Evolutionary conservation across 2,797 vertebrate species (phyloP).

Genomic region (Acanthopagrus latus): DNA sequence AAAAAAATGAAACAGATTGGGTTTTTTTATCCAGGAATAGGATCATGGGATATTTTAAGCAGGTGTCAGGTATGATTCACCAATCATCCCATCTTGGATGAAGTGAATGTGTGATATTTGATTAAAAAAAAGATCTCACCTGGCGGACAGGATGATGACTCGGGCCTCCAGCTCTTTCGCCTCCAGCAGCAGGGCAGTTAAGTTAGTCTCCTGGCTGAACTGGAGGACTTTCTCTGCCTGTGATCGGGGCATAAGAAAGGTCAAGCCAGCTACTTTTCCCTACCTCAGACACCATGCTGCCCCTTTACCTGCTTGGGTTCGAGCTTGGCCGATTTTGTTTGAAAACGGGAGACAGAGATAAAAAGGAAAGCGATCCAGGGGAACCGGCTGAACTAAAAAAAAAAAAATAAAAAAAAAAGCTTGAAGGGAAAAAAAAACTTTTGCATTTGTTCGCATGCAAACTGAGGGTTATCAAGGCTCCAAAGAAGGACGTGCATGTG

Average conservation of each 20-base stretch:
- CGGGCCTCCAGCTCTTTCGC: slow-evolving; percentile 98
- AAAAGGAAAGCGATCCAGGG: slow-evolving; percentile 87
- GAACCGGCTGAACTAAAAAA: slow-evolving; percentile 85
- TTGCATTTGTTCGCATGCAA: slow-evolving; percentile 97
- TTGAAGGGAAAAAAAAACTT: slow-evolving; percentile 83
- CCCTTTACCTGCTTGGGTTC: slow-evolving; percentile 78
- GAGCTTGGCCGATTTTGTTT: slow-evolving; percentile 77
- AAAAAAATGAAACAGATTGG: no score
- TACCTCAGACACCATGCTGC: slow-evolving; percentile 88
- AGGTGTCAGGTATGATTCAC: not conserved
- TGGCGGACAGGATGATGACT: slow-evolving; percentile 98
- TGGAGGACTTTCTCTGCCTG: slow-evolving; percentile 99
- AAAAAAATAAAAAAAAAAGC: slow-evolving; percentile 75
- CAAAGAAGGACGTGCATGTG: slow-evolving; percentile 99
- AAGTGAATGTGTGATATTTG: not conserved
- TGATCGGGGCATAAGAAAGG: slow-evolving; percentile 89
- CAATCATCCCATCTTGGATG: not conserved
- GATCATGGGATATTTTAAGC: not conserved
- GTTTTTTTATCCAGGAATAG: not conserved
- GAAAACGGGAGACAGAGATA: slow-evolving; percentile 82
- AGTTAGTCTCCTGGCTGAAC: slow-evolving; percentile 98
- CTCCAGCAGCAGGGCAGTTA: slow-evolving; percentile 97
- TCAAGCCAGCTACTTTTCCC: slow-evolving; percentile 81
- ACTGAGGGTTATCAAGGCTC: slow-evolving; percentile 97
- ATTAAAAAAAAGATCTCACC: slow-evolving; percentile 80